Base-by-base conservation (phyloP, 2,888 invertebrate species). In the Octonoba sinensis region DNA sequence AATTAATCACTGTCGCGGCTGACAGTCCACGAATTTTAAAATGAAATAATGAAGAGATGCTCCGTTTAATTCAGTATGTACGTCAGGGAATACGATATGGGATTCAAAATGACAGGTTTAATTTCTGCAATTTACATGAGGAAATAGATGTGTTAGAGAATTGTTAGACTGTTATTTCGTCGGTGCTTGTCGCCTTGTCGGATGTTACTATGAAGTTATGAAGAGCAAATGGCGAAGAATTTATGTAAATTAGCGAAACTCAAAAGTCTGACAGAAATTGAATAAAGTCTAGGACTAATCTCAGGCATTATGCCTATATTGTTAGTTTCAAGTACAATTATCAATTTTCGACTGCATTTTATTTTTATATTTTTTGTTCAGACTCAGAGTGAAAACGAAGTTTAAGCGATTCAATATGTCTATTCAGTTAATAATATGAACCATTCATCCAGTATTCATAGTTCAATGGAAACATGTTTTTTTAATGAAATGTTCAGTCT, bases 1-100 rank as follows among this genome's bases (percentile, higher is more conserved):
- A 74, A 82, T 82, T 82, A 82, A 82, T 82, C 81, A 82, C 57
- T 82, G 81, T 75, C 81, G 70, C 1, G 12, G 47, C 20, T 82
- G 81, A 82, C 81, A 82, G 81, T 57, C 44, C 62, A 70, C 73
- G 70, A 75, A 82, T 75, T 82, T 82, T 75, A 75, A 82, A 82
- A 82, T 70, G 74, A 64, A n/a, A 59, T 74, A 75, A 75, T 82
- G 70, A 65, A 75, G 81, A 74, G 64, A 51, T 20, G 64, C 65
- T 66, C 64, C 65, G 74, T 70, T 73, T 82, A 69, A 57, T 27
- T 72, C 70, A 56, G 74, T 70, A 65, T 70, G 65, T 59, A 69
- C 81, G 27, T 47, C 15, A 56, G 81, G 81, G 81, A 82, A 82
- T 82, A 75, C 71, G 70, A 82, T 82, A 70, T 67, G 64, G 56